Percentiles rank a stretch among this genome's conserved stretches.
These are phyloP conservation scores for Lochmaea crataegi DNA, from an alignment of 2,888 invertebrate species.

Conservation along the genomic window DNA sequence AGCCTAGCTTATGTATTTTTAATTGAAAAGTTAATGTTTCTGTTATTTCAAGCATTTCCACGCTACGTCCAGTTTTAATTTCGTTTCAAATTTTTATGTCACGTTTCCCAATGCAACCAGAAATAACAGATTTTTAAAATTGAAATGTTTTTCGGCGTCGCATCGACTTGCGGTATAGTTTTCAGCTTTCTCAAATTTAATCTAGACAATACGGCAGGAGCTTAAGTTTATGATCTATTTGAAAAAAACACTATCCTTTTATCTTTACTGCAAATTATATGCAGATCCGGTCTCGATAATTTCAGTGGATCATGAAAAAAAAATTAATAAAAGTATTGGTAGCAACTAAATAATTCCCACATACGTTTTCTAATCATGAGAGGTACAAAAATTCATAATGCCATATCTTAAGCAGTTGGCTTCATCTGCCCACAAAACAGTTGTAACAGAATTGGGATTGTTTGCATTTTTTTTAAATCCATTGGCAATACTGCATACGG, in stretches of 20 bases:
- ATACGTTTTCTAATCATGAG: too few relatives aligned
- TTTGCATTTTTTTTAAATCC: too few relatives aligned
- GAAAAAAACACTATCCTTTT: conserved; percentile 6
- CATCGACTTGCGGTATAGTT: conserved; percentile 4
- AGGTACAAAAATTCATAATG: too few relatives aligned
- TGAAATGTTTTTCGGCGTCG: neutral
- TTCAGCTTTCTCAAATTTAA: conserved; percentile 13
- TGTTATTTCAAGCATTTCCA: too few relatives aligned
- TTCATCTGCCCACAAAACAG: too few relatives aligned
- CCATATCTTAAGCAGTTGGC: too few relatives aligned
- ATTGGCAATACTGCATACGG: too few relatives aligned
- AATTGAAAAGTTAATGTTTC: neutral
- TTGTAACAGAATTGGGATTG: too few relatives aligned
- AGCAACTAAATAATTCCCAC: too few relatives aligned
- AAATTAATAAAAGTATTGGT: too few relatives aligned
- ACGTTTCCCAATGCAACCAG: neutral
- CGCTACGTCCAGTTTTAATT: neutral
- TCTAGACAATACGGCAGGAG: conserved; percentile 9
- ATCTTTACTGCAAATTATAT: neutral
- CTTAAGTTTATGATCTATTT: conserved; percentile 14
- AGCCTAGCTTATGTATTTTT: too few relatives aligned
- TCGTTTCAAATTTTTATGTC: neutral
- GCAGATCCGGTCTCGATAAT: conserved; percentile 4
- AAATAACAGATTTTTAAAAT: neutral
- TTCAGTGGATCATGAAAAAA: neutral